Percentiles rank a stretch among this genome's conserved stretches.
Evolutionary conservation across 2,888 invertebrate species (phyloP).

Genomic region (Chymomyza amoena): DNA sequence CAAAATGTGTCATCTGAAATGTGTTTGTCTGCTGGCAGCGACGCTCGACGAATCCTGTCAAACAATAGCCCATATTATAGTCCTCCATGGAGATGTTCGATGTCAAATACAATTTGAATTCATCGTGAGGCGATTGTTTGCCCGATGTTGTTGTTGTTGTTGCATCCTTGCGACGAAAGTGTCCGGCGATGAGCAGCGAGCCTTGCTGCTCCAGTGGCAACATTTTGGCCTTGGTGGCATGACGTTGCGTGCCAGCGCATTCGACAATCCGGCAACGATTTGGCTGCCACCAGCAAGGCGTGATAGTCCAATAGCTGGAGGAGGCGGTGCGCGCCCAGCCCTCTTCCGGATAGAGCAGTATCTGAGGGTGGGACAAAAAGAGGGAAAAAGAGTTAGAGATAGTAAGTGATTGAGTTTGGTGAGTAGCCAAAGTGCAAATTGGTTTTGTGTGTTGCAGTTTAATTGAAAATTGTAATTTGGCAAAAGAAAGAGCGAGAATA

Average conservation of each 20-base stretch:
- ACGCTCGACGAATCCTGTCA: conserved; percentile 91
- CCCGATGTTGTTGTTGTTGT: conserved; percentile 30
- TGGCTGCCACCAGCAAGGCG: conserved; percentile 92
- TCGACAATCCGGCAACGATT: conserved; percentile 91
- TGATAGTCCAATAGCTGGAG: conserved; percentile 91
- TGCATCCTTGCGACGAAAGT: conserved; percentile 56
- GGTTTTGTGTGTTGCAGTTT: conserved; percentile 65
- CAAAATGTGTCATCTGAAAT: conserved; percentile 92
- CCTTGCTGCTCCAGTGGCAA: conserved; percentile 86
- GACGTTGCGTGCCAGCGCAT: conserved; percentile 83
- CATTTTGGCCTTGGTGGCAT: conserved; percentile 88
- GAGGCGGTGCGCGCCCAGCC: conserved; percentile 93
- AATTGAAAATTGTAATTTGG: conserved; percentile 74
- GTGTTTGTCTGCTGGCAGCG: conserved; percentile 87
- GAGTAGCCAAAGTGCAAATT: conserved; percentile 57
- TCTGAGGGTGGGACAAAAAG: conserved; percentile 79
- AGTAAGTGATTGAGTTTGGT: conserved; percentile 28
- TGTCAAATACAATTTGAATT: conserved; percentile 90
- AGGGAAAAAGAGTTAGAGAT: not conserved
- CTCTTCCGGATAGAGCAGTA: conserved; percentile 91
- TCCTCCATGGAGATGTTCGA: conserved; percentile 91
- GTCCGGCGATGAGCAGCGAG: conserved; percentile 89
- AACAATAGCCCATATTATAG: conserved; percentile 93
- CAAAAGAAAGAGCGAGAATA: conserved; percentile 23
- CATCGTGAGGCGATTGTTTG: conserved; percentile 73